Conservation (phyloP, 2,797 vertebrate genomes). For the Semotilus atromaculatus region DNA sequence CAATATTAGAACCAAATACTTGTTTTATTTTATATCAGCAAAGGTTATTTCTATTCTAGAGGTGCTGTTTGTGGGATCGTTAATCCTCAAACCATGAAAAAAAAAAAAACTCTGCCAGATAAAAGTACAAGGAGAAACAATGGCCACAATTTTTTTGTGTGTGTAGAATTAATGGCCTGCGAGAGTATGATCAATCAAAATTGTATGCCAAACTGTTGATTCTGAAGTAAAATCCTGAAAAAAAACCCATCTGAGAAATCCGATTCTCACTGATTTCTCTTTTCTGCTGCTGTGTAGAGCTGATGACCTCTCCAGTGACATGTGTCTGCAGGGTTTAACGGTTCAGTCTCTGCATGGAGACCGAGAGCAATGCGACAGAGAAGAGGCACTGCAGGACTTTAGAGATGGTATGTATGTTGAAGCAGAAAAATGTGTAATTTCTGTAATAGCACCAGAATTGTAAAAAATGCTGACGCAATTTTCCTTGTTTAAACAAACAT, state of each 20-base stretch:
- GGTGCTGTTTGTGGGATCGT: neutral
- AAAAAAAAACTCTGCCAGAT: neutral
- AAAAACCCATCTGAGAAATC: neutral
- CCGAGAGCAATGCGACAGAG: slow-evolving; percentile 91
- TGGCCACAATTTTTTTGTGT: neutral
- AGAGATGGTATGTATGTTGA: slow-evolving; percentile 80
- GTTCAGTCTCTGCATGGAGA: slow-evolving; percentile 93
- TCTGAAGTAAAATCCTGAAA: too few species aligned
- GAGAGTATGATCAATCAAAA: neutral
- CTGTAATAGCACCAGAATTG: neutral
- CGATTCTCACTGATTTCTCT: slow-evolving; percentile 9
- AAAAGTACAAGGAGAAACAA: neutral
- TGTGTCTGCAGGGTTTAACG: slow-evolving; percentile 85
- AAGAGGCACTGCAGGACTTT: slow-evolving; percentile 93
- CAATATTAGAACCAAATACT: neutral
- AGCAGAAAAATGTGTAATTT: neutral
- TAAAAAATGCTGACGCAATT: neutral
- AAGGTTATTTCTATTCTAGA: neutral
- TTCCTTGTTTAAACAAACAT: neutral
- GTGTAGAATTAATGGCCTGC: neutral
- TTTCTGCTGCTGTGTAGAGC: slow-evolving; percentile 72
- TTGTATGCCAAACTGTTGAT: neutral
- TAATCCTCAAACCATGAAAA: neutral
- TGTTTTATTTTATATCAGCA: neutral
- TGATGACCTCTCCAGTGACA: slow-evolving; percentile 93